Percentiles rank a stretch among this genome's conserved stretches.
Evolutionary conservation across 2,113 vertebrate species (phyloP).

Genomic region (Ictalurus furcatus): DNA sequence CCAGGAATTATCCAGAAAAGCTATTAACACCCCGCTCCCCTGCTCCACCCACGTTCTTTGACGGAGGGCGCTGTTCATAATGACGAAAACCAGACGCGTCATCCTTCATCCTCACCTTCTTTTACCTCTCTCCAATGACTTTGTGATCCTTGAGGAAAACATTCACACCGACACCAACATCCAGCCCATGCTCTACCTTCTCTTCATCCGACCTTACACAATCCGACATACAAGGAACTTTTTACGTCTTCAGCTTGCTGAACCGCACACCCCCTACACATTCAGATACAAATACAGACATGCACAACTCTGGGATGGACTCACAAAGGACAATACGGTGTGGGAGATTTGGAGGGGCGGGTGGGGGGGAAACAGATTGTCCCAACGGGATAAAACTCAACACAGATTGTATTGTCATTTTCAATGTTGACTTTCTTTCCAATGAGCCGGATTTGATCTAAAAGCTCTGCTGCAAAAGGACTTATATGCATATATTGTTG

Average conservation of each 20-base stretch:
- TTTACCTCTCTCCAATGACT: constrained; percentile 48
- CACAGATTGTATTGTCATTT: constrained; percentile 72
- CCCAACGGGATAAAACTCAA: constrained; percentile 60
- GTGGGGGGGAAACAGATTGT: constrained; percentile 34
- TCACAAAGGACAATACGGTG: constrained; percentile 46
- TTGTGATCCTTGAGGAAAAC: constrained; percentile 53
- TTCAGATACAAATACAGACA: constrained; percentile 24
- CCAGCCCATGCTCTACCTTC: neutral
- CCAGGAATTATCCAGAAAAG: constrained; percentile 99
- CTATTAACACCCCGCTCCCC: constrained; percentile 82
- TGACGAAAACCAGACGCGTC: constrained; percentile 60
- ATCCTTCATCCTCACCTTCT: constrained; percentile 54
- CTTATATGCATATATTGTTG: constrained; percentile 66
- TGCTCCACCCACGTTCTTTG: constrained; percentile 78
- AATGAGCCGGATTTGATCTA: constrained; percentile 65
- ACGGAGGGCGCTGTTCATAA: constrained; percentile 76
- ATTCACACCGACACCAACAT: constrained; percentile 29
- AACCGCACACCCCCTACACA: constrained; percentile 12
- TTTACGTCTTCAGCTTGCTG: constrained; percentile 10
- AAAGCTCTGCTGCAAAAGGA: constrained; percentile 70
- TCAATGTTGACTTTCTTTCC: constrained; percentile 68
- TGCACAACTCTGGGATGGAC: constrained; percentile 50
- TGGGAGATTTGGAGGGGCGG: constrained; percentile 41
- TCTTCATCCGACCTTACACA: neutral
- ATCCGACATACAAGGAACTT: constrained; percentile 9